These are phyloP conservation scores for Conus ventricosus DNA, from an alignment of 1,140 invertebrate genomes.

Conservation along the genomic window DNA sequence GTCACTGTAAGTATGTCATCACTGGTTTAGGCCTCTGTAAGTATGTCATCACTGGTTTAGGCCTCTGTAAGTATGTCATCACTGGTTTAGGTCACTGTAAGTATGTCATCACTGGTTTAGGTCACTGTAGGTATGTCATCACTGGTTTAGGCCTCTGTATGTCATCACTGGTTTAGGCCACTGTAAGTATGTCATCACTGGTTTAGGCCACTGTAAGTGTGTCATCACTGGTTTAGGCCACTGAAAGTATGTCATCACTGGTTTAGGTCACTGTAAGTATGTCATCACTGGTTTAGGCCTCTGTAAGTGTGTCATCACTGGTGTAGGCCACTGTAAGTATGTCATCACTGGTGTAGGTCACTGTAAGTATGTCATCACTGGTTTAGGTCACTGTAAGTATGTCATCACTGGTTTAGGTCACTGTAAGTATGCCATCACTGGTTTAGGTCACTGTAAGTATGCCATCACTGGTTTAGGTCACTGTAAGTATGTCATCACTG, in stretches of 20 bases:
- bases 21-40: constrained; percentile 68
- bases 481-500: constrained; percentile 52
- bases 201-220: constrained; percentile 70
- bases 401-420: not conserved
- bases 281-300: constrained; percentile 58
- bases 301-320: constrained; percentile 51
- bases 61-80: constrained; percentile 64
- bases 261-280: constrained; percentile 61
- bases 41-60: constrained; percentile 31
- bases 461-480: not conserved
- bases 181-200: constrained; percentile 52
- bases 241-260: constrained; percentile 51
- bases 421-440: constrained; percentile 51
- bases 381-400: constrained; percentile 61
- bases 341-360: not conserved
- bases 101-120: constrained; percentile 31
- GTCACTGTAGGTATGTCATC: constrained; percentile 54
- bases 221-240: constrained; percentile 58
- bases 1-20: constrained; percentile 54
- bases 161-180: constrained; percentile 58
- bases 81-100: constrained; percentile 57
- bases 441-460: constrained; percentile 61
- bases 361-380: constrained; percentile 52
- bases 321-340: constrained; percentile 70
- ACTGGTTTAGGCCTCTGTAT: too few species aligned